Conservation (phyloP, 2,797 vertebrate species). For the Etheostoma nigrum region DNA sequence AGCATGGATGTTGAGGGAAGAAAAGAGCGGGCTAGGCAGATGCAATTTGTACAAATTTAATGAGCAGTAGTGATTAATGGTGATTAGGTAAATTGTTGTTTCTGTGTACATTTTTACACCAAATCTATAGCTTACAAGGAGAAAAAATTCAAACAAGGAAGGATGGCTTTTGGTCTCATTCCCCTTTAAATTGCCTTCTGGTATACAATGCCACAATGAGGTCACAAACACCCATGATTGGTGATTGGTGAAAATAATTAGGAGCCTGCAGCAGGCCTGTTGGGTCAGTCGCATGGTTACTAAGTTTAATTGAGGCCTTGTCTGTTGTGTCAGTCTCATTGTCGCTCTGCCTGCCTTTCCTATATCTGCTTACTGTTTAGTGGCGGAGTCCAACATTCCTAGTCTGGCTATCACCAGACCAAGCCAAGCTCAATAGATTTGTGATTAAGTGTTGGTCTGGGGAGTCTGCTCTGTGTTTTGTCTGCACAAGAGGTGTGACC, state of each 20-base stretch:
- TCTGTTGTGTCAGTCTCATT: conserved; percentile 23
- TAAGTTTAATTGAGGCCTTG: conserved; percentile 45
- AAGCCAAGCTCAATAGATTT: too few relatives aligned
- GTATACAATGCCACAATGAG: conserved; percentile 48
- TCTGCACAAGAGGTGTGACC: too few relatives aligned
- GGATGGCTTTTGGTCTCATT: conserved; percentile 62
- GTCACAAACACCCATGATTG: conserved; percentile 54
- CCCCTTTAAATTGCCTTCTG: conserved; percentile 53
- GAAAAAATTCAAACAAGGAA: conserved; percentile 34
- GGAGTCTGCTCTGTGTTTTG: too few relatives aligned
- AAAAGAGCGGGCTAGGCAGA: conserved; percentile 17
- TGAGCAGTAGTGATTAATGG: conserved; percentile 50
- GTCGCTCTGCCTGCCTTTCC: conserved; percentile 15
- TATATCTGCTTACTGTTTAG: neutral
- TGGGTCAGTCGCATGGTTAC: conserved; percentile 49
- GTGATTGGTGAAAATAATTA: conserved; percentile 63
- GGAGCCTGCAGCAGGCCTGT: conserved; percentile 54
- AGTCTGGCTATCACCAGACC: neutral
- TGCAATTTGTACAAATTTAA: conserved; percentile 48
- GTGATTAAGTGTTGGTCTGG: too few relatives aligned
- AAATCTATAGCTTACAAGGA: conserved; percentile 54
- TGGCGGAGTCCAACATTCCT: neutral
- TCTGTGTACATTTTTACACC: conserved; percentile 38
- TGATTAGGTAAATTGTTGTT: conserved; percentile 53
- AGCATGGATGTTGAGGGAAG: conserved; percentile 4